Conservation (phyloP, 2,113 vertebrate species). For the Cheilinus undulatus region DNA sequence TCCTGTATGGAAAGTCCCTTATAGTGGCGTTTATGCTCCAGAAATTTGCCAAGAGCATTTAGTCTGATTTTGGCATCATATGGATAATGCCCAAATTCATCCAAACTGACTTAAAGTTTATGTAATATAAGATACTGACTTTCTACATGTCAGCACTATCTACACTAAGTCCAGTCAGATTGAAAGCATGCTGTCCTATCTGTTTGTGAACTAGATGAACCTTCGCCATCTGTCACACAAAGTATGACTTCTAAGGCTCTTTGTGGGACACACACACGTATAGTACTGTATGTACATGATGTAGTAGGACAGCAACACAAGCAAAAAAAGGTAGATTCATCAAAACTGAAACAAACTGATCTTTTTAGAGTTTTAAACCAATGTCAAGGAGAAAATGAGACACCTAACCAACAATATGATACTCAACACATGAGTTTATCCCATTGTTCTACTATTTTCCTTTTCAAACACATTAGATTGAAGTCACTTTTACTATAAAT, state of each 20-base stretch:
- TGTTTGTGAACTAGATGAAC: constrained; percentile 30
- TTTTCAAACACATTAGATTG: too few relatives aligned
- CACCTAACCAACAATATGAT: too few relatives aligned
- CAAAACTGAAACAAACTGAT: neutral
- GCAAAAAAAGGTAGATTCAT: neutral
- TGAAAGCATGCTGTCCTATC: neutral
- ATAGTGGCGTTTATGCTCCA: neutral
- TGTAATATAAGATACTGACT: neutral
- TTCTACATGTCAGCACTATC: constrained; percentile 36
- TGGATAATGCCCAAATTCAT: neutral
- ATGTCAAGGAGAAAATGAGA: neutral
- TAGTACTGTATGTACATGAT: neutral
- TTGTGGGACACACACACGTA: constrained; percentile 11
- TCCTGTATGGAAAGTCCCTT: neutral
- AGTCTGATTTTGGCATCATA: neutral
- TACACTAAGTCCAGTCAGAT: neutral
- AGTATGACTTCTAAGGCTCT: constrained; percentile 8
- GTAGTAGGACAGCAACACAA: neutral
- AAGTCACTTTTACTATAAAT: too few relatives aligned
- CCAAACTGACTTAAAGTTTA: neutral
- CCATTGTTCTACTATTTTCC: too few relatives aligned
- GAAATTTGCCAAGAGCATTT: neutral
- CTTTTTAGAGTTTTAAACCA: neutral
- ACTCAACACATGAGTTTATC: too few relatives aligned
- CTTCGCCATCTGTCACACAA: constrained; percentile 40